phyloP scores from a whole-genome alignment of 2,797 vertebrate species.

The Allobates femoralis region DNA sequence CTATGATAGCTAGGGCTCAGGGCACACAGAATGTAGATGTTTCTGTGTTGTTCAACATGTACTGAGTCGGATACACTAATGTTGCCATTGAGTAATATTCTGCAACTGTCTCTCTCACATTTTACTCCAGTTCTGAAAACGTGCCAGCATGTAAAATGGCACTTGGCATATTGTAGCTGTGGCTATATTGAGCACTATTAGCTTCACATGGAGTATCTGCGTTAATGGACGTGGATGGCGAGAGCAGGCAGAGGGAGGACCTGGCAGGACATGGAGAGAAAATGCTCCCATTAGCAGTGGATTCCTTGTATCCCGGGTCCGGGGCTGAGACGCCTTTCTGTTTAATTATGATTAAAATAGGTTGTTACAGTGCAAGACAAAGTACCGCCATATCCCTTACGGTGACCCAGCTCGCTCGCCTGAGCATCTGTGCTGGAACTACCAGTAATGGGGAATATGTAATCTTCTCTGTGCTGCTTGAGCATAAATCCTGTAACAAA shows the following conservation, averaged over 20 bases:
- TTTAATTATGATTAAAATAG: slow-evolving; percentile 47
- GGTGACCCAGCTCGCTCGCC: neutral
- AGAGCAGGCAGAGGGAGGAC: slow-evolving; percentile 2
- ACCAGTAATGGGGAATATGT: neutral
- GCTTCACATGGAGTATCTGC: slow-evolving; percentile 30
- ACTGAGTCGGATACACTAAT: neutral
- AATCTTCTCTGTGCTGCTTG: slow-evolving; percentile 6
- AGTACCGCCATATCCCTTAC: neutral
- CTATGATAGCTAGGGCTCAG: no score
- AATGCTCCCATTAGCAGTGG: slow-evolving; percentile 37
- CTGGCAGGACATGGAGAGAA: slow-evolving; percentile 14
- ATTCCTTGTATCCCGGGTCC: slow-evolving; percentile 16
- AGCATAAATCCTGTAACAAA: slow-evolving; percentile 6
- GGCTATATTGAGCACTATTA: slow-evolving; percentile 20
- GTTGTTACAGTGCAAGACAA: neutral
- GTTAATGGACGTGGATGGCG: neutral
- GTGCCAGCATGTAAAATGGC: neutral
- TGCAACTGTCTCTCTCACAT: neutral
- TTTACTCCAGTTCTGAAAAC: neutral
- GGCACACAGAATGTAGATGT: neutral
- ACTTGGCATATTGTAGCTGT: neutral
- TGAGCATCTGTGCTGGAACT: neutral
- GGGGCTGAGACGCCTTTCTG: neutral
- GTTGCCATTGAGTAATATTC: neutral
- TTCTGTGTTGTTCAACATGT: no score